Evolutionary conservation across 1,140 invertebrate genomes (phyloP).

Genomic region (Frieseomelitta varia): DNA sequence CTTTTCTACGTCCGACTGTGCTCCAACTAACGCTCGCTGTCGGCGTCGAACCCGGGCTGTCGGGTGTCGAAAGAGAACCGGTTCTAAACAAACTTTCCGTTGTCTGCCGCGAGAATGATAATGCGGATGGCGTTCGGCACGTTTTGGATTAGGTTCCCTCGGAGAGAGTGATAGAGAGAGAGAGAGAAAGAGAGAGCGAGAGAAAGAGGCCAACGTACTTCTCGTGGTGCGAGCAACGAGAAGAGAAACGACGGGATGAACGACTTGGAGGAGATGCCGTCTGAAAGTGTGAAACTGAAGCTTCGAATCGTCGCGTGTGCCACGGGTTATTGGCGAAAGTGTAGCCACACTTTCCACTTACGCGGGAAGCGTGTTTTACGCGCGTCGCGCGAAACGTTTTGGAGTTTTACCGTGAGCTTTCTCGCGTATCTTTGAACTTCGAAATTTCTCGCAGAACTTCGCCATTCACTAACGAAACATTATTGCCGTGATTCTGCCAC

Average conservation of each 20-base stretch:
- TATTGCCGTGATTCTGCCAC: too few species aligned
- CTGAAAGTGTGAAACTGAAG: conserved; percentile 19
- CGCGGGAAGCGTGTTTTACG: background rate
- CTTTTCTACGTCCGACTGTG: background rate
- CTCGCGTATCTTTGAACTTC: too few species aligned
- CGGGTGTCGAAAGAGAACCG: conserved; percentile 43
- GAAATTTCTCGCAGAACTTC: too few species aligned
- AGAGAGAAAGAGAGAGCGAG: too few species aligned
- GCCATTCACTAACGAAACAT: too few species aligned
- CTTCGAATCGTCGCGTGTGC: background rate
- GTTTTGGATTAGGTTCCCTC: conserved; percentile 74
- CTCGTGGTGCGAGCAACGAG: background rate
- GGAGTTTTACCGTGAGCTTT: too few species aligned
- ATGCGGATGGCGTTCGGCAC: conserved; percentile 71
- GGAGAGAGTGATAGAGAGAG: background rate
- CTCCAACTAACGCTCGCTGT: conserved; percentile 7
- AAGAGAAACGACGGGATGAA: background rate
- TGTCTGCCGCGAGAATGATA: conserved; percentile 78
- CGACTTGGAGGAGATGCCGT: background rate
- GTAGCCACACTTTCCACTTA: background rate
- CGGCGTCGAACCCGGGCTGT: conserved; percentile 7
- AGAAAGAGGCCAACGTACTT: too few species aligned
- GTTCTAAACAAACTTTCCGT: conserved; percentile 72
- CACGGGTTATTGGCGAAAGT: background rate
- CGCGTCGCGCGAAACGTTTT: background rate